These are phyloP conservation scores for Plemyria rubiginata DNA, from an alignment of 2,888 invertebrate species.

Conservation along the genomic window DNA sequence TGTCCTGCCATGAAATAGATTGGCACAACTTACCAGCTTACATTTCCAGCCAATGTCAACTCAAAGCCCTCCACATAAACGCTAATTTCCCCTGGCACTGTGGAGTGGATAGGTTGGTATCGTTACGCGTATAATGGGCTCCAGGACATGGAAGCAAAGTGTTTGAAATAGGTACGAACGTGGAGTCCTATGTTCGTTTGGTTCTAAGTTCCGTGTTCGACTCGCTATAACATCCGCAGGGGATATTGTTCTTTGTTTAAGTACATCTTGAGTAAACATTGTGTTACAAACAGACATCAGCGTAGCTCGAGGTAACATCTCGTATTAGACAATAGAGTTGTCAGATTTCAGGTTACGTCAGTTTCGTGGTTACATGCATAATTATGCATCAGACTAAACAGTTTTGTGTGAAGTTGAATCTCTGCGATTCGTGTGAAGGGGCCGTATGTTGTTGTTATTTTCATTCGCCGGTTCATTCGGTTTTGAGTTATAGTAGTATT, in stretches of 20 bases:
- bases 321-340: too few relatives aligned
- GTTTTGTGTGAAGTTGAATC: too few relatives aligned
- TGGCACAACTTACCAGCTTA: slow-evolving; percentile 52
- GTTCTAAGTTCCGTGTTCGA: slow-evolving; percentile 35
- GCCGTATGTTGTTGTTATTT: too few relatives aligned
- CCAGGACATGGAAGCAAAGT: slow-evolving; percentile 45
- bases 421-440: too few relatives aligned
- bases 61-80: slow-evolving; percentile 33
- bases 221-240: slow-evolving; percentile 16
- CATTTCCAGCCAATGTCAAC: slow-evolving; percentile 19
- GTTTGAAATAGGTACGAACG: slow-evolving; percentile 47
- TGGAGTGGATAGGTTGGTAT: slow-evolving; percentile 41
- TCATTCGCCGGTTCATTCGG: too few relatives aligned
- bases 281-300: too few relatives aligned
- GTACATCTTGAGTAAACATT: neutral
- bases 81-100: slow-evolving; percentile 35
- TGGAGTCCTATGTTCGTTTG: slow-evolving; percentile 38
- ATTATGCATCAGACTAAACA: too few relatives aligned
- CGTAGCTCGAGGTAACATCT: too few relatives aligned
- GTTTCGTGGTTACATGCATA: too few relatives aligned
- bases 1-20: slow-evolving; percentile 67
- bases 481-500: too few relatives aligned
- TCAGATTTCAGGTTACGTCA: too few relatives aligned
- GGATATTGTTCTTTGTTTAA: slow-evolving; percentile 4
- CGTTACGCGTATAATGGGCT: slow-evolving; percentile 55